Conservation (phyloP, 2,888 invertebrate species). For the Pachydiplax longipennis region DNA sequence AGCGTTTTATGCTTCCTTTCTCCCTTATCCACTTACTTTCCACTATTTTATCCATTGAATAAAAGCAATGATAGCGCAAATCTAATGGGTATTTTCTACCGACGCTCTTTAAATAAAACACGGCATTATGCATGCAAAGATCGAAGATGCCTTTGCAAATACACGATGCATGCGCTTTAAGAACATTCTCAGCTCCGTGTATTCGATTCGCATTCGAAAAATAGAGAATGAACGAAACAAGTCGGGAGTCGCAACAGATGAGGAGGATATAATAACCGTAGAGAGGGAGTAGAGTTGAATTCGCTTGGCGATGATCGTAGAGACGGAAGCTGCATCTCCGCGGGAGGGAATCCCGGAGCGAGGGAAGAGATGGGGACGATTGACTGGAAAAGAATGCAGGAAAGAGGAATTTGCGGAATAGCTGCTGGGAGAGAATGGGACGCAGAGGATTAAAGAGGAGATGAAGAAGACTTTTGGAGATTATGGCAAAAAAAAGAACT, state of each 20-base stretch:
- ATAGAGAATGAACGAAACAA: not conserved
- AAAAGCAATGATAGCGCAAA: no score
- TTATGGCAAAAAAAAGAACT: not conserved
- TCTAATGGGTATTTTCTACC: no score
- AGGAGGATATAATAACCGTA: not conserved
- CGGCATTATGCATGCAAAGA: no score
- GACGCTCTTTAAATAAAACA: no score
- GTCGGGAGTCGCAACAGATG: not conserved
- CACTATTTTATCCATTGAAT: no score
- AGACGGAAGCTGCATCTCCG: not conserved
- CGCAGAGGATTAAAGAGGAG: not conserved
- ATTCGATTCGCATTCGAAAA: not conserved
- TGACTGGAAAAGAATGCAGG: not conserved
- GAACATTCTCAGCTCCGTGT: not conserved
- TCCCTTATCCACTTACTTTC: no score
- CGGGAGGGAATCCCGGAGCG: not conserved
- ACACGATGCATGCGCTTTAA: not conserved
- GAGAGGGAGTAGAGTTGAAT: not conserved
- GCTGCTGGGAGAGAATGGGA: not conserved
- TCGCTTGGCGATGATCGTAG: not conserved
- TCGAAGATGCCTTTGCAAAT: not conserved
- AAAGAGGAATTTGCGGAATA: not conserved
- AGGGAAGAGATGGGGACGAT: not conserved
- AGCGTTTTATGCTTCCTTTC: no score
- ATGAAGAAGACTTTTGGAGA: not conserved